phyloP scores from a whole-genome alignment of 2,113 vertebrate species.

The Anarrhichthys ocellatus region DNA sequence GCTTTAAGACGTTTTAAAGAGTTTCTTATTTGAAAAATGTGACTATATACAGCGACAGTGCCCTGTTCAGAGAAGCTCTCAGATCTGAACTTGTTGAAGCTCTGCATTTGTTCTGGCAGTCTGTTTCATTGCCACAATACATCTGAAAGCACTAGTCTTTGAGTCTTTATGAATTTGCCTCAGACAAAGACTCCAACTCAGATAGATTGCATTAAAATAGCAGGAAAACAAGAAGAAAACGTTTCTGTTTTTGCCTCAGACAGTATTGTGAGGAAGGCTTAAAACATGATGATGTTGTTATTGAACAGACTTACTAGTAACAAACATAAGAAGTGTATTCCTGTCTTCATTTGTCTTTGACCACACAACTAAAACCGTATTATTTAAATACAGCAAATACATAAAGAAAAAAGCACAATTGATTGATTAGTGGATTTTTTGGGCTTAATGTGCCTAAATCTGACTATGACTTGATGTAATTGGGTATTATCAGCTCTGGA shows the following conservation, averaged over 20 bases:
- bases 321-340: not conserved
- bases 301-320: not conserved
- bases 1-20: slow-evolving; percentile 43
- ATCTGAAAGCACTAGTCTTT: slow-evolving; percentile 5
- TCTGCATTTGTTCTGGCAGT: slow-evolving; percentile 25
- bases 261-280: not conserved
- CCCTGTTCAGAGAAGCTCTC: slow-evolving; percentile 42
- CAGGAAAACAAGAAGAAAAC: not conserved
- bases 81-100: slow-evolving; percentile 41
- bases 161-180: slow-evolving; percentile 9
- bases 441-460: not conserved
- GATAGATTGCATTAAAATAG: not conserved
- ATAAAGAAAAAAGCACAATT: not conserved
- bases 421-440: not conserved
- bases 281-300: not conserved
- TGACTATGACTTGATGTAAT: not conserved
- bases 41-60: slow-evolving; percentile 20
- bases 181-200: slow-evolving; percentile 4
- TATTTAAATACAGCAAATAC: not conserved
- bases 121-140: slow-evolving; percentile 28
- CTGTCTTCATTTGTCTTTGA: not conserved
- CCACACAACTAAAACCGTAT: not conserved
- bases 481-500: not conserved
- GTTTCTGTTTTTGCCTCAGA: not conserved
- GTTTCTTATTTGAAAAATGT: slow-evolving; percentile 56